Conservation (phyloP, 2,888 invertebrate species). For the Nomada fucata region DNA sequence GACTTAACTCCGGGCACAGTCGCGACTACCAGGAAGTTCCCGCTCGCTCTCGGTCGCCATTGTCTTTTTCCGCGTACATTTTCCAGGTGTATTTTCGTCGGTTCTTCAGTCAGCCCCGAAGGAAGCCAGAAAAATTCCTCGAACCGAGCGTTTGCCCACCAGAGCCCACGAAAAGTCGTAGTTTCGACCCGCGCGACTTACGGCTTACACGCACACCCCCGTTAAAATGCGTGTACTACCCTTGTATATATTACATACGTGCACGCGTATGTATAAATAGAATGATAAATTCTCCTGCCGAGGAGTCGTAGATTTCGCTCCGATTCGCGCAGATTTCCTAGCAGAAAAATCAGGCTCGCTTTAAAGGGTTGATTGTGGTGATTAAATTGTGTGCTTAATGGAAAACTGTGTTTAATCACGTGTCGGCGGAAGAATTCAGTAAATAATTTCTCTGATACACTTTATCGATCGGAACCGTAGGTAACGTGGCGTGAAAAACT, state of each 20-base stretch:
- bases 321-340: neutral
- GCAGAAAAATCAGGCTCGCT: neutral
- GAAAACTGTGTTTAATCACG: conserved; percentile 16
- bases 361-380: conserved; percentile 12
- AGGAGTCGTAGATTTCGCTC: neutral
- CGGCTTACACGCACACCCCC: conserved; percentile 48
- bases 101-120: conserved; percentile 42
- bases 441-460: neutral
- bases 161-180: conserved; percentile 63
- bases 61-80: conserved; percentile 60
- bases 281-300: neutral
- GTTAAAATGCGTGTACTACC: conserved; percentile 15
- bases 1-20: conserved; percentile 24
- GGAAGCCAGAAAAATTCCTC: conserved; percentile 71
- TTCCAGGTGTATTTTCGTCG: conserved; percentile 46
- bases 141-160: conserved; percentile 50
- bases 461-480: conserved; percentile 14
- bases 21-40: conserved; percentile 32
- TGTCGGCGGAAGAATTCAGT: conserved; percentile 1
- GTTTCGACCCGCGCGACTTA: conserved; percentile 60
- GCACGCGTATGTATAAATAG: no score
- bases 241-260: neutral
- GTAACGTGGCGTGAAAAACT: conserved; percentile 30
- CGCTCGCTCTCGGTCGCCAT: conserved; percentile 21
- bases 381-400: conserved; percentile 42